These are phyloP conservation scores for Spheniscus mendiculus DNA, from an alignment of 2,113 vertebrate species.

Conservation along the genomic window DNA sequence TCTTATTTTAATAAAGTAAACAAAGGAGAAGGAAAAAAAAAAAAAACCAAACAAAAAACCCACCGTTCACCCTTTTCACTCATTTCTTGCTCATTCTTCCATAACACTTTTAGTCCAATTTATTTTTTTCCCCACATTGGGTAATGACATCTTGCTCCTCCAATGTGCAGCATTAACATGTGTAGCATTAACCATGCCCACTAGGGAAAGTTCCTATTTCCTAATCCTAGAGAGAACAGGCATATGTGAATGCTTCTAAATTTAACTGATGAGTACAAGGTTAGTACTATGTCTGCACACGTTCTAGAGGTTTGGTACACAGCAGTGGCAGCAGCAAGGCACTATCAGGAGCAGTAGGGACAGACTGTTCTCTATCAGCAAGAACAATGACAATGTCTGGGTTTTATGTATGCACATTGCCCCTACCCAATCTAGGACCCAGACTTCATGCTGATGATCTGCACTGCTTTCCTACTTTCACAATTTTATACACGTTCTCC, in stretches of 20 bases:
- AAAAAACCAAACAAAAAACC: not conserved
- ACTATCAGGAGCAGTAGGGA: not conserved
- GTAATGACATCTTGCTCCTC: not conserved
- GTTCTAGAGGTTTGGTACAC: not conserved
- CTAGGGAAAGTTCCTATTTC: not conserved
- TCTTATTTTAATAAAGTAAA: not conserved
- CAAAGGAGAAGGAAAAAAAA: not conserved
- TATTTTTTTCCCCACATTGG: not conserved
- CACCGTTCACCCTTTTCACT: not conserved
- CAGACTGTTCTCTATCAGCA: not conserved
- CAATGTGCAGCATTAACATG: not conserved
- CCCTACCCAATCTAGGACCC: too few species aligned
- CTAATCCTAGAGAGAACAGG: not conserved
- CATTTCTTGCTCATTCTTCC: not conserved
- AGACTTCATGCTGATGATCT: not conserved
- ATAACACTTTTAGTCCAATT: not conserved
- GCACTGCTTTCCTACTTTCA: not conserved
- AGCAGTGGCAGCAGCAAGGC: not conserved
- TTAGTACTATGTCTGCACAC: not conserved
- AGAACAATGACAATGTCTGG: not conserved
- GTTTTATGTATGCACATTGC: not conserved
- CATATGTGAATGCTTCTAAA: not conserved
- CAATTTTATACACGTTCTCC: not conserved
- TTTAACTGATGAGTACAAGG: not conserved
- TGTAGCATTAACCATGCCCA: not conserved